Conservation (phyloP, 2,797 vertebrate genomes). For the Pampus argenteus region DNA sequence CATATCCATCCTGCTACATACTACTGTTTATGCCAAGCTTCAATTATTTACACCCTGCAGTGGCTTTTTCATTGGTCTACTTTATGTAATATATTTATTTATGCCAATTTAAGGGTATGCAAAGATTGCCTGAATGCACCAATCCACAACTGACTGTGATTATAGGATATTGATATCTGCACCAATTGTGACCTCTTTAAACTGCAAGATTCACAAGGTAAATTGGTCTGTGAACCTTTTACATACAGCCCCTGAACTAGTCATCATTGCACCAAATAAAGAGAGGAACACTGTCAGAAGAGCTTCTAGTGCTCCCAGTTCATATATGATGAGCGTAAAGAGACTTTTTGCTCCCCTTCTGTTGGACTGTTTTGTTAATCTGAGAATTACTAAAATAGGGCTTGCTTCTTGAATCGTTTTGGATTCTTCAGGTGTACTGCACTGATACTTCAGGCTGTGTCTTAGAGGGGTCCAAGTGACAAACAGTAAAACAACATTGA, state of each 20-base stretch:
- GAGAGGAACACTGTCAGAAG: neutral
- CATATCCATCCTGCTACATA: neutral
- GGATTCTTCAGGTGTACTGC: too few species aligned
- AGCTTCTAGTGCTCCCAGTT: neutral
- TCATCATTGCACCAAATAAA: neutral
- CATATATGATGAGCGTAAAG: neutral
- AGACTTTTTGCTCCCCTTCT: neutral
- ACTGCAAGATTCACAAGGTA: neutral
- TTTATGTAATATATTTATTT: neutral
- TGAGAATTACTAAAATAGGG: neutral
- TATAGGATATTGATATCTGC: neutral
- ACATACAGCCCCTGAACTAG: neutral
- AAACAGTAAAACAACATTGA: too few species aligned
- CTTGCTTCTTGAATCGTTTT: neutral
- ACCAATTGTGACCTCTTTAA: neutral
- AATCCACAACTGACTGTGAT: neutral
- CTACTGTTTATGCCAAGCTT: neutral
- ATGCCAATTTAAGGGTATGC: too few species aligned
- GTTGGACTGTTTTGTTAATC: neutral
- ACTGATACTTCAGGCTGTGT: too few species aligned
- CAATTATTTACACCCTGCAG: slow-evolving; percentile 26
- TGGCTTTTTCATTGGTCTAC: neutral
- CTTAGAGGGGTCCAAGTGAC: too few species aligned
- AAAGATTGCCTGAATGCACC: slow-evolving; percentile 29
- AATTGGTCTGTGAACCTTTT: neutral